Evolutionary conservation across 2,797 vertebrate genomes (phyloP), one percentile per base, ranked within the genome.

Genomic region (Selene dorsalis): DNA sequence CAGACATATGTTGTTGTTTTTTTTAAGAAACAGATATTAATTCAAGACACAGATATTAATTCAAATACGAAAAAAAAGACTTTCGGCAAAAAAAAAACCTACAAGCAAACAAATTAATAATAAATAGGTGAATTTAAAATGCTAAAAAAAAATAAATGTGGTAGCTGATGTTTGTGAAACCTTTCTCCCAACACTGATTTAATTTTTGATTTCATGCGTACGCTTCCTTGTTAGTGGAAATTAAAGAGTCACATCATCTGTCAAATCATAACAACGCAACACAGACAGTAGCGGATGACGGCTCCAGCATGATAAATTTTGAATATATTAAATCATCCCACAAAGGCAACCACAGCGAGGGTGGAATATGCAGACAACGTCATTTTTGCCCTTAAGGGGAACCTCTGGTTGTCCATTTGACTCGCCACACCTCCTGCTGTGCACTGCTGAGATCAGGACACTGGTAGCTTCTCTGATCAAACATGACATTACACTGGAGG

Each of bases 401-500:
- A 94, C 92, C 90, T 93, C 87, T 93, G 92, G 92, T 94, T 91
- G 93, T 93, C 91, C 89, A 75, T 93, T 94, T 92, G 88, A 93
- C 88, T 91, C 70, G 30, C 83, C 84, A 79, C 82, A 77, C 91
- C 93, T 91, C 94, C 94, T 83, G 92, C 93, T 93, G 94, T 83
- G 94, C 87, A 56, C 83, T 82, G 90, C 88, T 92, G 85, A 92
- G 93, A 93, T 93, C 93, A 93, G 94, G 93, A 94, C 93, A 94
- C 91, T 89, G 86, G 93, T 93, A 94, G 92, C 91, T 94, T 89
- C 92, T 92, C 92, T 94, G 94, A 93, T 95, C 93, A 90, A 93
- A 95, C 94, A 95, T 93, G 95, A 95, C 94, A 94, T 92, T 93
- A 92, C 92, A 94, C 94, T 93, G 87, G 91, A 91, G 93, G 91